phyloP scores from a whole-genome alignment of 2,797 vertebrate species.

The Enteromius mattozi region DNA sequence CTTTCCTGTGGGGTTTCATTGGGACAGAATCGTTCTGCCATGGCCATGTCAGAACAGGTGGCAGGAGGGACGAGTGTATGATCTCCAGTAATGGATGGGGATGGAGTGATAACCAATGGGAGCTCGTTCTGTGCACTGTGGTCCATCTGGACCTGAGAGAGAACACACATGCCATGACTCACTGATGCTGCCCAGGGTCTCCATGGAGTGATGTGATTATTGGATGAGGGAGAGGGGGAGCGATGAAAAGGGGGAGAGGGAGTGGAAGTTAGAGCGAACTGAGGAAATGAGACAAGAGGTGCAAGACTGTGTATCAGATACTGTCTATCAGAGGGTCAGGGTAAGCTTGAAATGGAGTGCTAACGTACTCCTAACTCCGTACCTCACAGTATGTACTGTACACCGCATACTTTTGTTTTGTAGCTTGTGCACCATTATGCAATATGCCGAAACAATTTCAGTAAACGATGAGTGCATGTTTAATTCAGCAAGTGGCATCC shows the following conservation, averaged over 20 bases:
- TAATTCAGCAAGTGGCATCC: background rate
- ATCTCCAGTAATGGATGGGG: slow-evolving; percentile 62
- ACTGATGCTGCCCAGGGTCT: slow-evolving; percentile 55
- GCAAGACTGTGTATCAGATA: slow-evolving; percentile 37
- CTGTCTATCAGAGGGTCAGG: background rate
- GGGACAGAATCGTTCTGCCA: slow-evolving; percentile 49
- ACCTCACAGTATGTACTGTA: background rate
- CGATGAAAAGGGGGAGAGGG: slow-evolving; percentile 23
- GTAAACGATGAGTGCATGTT: too few relatives aligned
- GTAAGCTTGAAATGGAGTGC: background rate
- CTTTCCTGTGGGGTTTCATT: slow-evolving; percentile 38
- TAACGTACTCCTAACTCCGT: background rate
- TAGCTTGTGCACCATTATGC: background rate
- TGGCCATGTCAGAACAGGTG: slow-evolving; percentile 56
- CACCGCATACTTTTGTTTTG: background rate
- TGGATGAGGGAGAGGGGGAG: slow-evolving; percentile 54
- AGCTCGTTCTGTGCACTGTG: slow-evolving; percentile 34
- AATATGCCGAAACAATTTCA: background rate
- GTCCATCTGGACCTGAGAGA: slow-evolving; percentile 58
- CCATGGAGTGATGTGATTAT: slow-evolving; percentile 57
- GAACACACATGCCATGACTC: slow-evolving; percentile 59
- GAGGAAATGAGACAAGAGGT: slow-evolving; percentile 19
- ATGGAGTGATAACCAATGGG: slow-evolving; percentile 48
- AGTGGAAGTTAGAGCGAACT: slow-evolving; percentile 29
- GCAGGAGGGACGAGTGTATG: slow-evolving; percentile 53